phyloP scores from a whole-genome alignment of 2,888 invertebrate genomes.

The Galeruca laticollis region DNA sequence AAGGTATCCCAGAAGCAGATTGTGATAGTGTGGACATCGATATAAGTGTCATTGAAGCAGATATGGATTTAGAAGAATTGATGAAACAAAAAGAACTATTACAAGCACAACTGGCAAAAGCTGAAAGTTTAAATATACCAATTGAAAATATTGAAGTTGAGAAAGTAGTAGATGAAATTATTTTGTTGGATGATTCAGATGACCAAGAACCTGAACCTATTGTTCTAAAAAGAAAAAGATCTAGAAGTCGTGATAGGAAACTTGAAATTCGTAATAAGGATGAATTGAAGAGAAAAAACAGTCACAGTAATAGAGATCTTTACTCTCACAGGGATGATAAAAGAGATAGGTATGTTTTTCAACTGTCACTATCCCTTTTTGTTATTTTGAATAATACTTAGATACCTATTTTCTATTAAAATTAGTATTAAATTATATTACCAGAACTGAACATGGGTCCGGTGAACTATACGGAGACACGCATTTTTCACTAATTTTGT shows the following conservation, averaged over 20 bases:
- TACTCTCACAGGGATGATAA: conserved; percentile 38
- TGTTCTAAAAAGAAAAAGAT: conserved; percentile 59
- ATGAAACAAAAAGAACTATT: conserved; percentile 90
- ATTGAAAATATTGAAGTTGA: conserved; percentile 57
- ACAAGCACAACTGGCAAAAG: conserved; percentile 84
- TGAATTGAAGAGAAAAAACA: conserved; percentile 44
- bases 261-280: conserved; percentile 59
- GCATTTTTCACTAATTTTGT: too few relatives aligned
- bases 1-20: conserved; percentile 72
- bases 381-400: too few relatives aligned
- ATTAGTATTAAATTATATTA: neutral
- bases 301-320: conserved; percentile 31
- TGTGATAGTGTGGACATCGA: conserved; percentile 78
- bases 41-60: conserved; percentile 83
- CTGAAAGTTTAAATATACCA: conserved; percentile 64
- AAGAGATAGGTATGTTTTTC: conserved; percentile 28
- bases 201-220: conserved; percentile 59
- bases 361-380: neutral
- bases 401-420: too few relatives aligned
- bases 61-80: conserved; percentile 87
- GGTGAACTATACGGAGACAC: too few relatives aligned
- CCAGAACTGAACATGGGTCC: too few relatives aligned
- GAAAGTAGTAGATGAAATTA: conserved; percentile 70
- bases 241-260: conserved; percentile 64
- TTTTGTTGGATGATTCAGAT: conserved; percentile 75